These are phyloP conservation scores for Trichonephila inaurata DNA, from an alignment of 1,140 invertebrate genomes.

Conservation along the genomic window DNA sequence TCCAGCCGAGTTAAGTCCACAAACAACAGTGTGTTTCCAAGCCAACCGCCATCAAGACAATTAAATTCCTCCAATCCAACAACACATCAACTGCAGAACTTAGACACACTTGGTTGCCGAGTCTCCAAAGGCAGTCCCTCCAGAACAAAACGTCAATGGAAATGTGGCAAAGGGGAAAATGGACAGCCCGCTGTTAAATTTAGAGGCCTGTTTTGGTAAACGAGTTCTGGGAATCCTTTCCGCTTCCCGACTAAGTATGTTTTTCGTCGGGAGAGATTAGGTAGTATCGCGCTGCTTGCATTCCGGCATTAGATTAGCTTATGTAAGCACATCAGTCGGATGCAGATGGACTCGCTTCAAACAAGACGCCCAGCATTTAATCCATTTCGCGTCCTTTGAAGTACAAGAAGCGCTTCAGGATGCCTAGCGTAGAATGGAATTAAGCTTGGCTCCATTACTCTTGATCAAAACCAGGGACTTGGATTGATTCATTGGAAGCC, in stretches of 20 bases:
- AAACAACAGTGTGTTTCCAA: too few species aligned
- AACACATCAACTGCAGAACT: neutral
- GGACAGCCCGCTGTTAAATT: constrained; percentile 16
- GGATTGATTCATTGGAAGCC: neutral
- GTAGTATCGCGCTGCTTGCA: neutral
- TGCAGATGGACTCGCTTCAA: constrained; percentile 17
- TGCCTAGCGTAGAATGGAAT: neutral
- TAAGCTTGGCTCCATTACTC: neutral
- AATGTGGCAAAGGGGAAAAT: neutral
- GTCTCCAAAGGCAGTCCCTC: neutral
- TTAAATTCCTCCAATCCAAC: neutral
- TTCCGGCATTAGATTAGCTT: neutral
- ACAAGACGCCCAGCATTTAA: neutral
- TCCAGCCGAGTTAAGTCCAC: too few species aligned
- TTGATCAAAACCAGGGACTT: neutral
- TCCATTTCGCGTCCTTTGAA: constrained; percentile 9
- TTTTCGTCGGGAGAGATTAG: constrained; percentile 32
- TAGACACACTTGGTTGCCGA: neutral
- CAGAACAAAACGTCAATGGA: neutral
- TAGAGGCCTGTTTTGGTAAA: neutral
- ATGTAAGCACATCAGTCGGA: constrained; percentile 24
- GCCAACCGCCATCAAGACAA: too few species aligned
- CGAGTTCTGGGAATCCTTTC: neutral
- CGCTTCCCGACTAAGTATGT: neutral
- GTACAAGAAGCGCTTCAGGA: neutral